Conservation (phyloP, 2,113 vertebrate genomes). For the Maccullochella peelii region DNA sequence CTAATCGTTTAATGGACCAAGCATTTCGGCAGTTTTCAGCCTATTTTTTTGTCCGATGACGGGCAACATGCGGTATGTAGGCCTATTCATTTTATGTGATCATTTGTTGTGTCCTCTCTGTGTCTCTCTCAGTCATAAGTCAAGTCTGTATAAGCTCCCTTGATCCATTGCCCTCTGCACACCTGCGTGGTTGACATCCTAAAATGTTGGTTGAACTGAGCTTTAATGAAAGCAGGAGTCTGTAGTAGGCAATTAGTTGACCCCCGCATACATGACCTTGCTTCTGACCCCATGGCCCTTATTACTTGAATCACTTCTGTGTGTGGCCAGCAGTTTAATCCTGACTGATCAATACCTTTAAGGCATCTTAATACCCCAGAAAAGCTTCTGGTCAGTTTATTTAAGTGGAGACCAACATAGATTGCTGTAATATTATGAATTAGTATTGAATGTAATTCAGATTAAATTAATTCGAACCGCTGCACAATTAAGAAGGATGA, state of each 20-base stretch:
- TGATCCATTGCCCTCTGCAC: conserved; percentile 71
- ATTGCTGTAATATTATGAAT: conserved; percentile 41
- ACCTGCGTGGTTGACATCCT: conserved; percentile 63
- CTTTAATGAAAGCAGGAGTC: conserved; percentile 46
- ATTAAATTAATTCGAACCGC: conserved; percentile 45
- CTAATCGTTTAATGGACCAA: neutral
- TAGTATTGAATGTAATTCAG: conserved; percentile 28
- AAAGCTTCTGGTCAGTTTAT: conserved; percentile 29
- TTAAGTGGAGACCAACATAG: conserved; percentile 27
- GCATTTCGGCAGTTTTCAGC: neutral
- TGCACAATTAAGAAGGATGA: conserved; percentile 30
- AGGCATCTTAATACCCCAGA: conserved; percentile 50
- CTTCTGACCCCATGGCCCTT: conserved; percentile 52
- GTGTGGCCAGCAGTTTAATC: conserved; percentile 50
- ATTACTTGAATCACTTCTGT: conserved; percentile 53
- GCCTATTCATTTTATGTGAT: conserved; percentile 54
- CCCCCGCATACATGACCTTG: conserved; percentile 50
- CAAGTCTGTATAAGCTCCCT: conserved; percentile 56
- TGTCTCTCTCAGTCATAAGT: conserved; percentile 57
- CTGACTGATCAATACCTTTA: conserved; percentile 58
- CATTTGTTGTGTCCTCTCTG: conserved; percentile 53
- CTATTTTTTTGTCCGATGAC: neutral
- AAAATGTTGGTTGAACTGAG: conserved; percentile 42
- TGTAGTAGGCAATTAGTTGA: conserved; percentile 65
- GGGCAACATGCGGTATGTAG: conserved; percentile 11